These are phyloP conservation scores for Esox niger DNA, from an alignment of 2,113 vertebrate genomes.

Conservation along the genomic window DNA sequence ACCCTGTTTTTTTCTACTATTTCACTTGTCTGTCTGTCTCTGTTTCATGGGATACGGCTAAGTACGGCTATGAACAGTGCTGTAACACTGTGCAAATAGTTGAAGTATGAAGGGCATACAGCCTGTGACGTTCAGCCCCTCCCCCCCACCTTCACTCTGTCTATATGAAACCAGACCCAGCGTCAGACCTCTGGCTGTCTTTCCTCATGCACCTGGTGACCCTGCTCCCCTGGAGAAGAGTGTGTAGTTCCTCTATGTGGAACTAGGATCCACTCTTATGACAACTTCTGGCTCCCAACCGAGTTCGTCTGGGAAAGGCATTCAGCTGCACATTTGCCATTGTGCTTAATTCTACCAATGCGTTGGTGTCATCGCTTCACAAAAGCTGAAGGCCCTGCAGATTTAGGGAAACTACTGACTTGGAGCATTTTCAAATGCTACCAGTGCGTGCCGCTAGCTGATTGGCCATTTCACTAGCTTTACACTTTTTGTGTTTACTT, in stretches of 20 bases:
- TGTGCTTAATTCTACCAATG: neutral
- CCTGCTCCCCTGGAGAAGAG: constrained; percentile 37
- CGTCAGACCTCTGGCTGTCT: constrained; percentile 48
- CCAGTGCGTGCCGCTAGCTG: too few relatives aligned
- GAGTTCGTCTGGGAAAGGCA: neutral
- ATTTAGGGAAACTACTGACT: too few relatives aligned
- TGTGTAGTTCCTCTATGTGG: constrained; percentile 22
- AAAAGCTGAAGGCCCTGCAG: too few relatives aligned
- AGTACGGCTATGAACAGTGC: too few relatives aligned
- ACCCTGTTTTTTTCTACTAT: too few relatives aligned
- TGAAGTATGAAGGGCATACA: too few relatives aligned
- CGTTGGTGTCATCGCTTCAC: too few relatives aligned
- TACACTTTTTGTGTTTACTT: neutral
- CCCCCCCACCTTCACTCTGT: constrained; percentile 19
- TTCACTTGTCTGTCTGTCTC: too few relatives aligned
- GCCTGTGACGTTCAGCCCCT: neutral
- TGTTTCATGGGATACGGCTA: too few relatives aligned
- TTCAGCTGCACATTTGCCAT: neutral
- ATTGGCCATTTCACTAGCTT: too few relatives aligned
- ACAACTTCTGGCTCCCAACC: neutral
- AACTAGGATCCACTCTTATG: constrained; percentile 41
- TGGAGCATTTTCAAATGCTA: too few relatives aligned
- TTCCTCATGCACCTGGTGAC: constrained; percentile 50
- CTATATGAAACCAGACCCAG: constrained; percentile 55
- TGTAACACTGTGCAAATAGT: too few relatives aligned